phyloP scores from a whole-genome alignment of 1,140 invertebrate species.

The Antheraea pernyi region DNA sequence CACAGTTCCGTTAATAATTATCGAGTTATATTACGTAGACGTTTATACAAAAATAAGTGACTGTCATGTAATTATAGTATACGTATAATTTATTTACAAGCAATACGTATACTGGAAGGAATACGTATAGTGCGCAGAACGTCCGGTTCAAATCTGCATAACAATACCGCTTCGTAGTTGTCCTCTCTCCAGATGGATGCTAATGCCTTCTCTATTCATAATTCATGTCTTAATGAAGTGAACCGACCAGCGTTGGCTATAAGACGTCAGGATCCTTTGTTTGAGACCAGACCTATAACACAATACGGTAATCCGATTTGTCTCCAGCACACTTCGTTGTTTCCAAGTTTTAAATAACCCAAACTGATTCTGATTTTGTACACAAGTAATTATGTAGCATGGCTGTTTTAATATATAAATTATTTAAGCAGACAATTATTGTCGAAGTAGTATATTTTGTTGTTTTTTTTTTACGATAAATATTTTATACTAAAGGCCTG shows the following conservation, averaged over 20 bases:
- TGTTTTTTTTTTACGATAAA: no score
- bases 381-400: background rate
- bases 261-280: constrained; percentile 39
- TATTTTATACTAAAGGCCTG: no score
- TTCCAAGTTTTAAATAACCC: background rate
- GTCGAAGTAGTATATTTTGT: background rate
- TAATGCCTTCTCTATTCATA: constrained; percentile 63
- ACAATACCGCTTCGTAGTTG: constrained; percentile 60
- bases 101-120: constrained; percentile 44
- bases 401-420: background rate
- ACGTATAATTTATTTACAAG: constrained; percentile 50
- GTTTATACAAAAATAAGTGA: no score
- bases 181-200: constrained; percentile 60
- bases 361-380: background rate
- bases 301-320: constrained; percentile 10
- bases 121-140: constrained; percentile 39
- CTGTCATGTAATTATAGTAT: no score
- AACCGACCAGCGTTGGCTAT: constrained; percentile 34
- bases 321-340: background rate
- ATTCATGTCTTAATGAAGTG: constrained; percentile 70
- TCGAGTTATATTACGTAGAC: no score
- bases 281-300: constrained; percentile 14
- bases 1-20: no score
- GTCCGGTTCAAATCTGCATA: constrained; percentile 71
- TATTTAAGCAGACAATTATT: background rate